These are phyloP conservation scores for Galeruca laticollis DNA, from an alignment of 2,888 invertebrate species.

Conservation along the genomic window DNA sequence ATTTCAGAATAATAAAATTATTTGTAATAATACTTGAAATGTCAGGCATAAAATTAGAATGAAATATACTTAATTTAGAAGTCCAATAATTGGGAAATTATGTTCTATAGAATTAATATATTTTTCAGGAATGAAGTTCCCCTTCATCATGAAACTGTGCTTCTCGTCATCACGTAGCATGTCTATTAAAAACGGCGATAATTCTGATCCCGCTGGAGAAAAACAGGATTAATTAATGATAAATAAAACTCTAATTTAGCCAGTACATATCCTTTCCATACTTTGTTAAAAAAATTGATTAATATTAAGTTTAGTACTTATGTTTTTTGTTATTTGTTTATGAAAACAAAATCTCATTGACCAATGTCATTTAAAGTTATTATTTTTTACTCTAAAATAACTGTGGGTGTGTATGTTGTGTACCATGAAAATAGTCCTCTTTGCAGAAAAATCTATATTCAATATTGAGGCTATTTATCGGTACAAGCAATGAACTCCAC, in stretches of 20 bases:
- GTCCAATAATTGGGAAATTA: too few relatives aligned
- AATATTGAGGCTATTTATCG: not conserved
- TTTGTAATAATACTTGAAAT: too few relatives aligned
- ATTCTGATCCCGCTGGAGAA: constrained; percentile 56
- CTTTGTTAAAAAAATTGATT: constrained; percentile 45
- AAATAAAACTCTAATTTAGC: constrained; percentile 30
- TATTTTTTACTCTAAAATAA: constrained; percentile 7
- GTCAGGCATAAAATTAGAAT: too few relatives aligned
- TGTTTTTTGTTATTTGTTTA: constrained; percentile 30
- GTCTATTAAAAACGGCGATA: constrained; percentile 67
- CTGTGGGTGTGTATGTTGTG: not conserved
- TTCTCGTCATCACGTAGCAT: constrained; percentile 88
- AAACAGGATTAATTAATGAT: constrained; percentile 51
- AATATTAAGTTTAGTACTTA: constrained; percentile 46
- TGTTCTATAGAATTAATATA: not conserved
- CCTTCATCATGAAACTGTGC: constrained; percentile 98
- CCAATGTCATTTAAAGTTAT: constrained; percentile 40
- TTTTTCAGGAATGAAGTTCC: constrained; percentile 91
- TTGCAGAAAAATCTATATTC: not conserved
- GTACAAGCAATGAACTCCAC: not conserved
- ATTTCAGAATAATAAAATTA: too few relatives aligned
- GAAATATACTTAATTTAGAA: too few relatives aligned
- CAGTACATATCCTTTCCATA: constrained; percentile 61
- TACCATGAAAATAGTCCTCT: not conserved
- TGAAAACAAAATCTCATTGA: constrained; percentile 44